Conservation (phyloP, 1,140 invertebrate genomes). For the Acyrthosiphon pisum region DNA sequence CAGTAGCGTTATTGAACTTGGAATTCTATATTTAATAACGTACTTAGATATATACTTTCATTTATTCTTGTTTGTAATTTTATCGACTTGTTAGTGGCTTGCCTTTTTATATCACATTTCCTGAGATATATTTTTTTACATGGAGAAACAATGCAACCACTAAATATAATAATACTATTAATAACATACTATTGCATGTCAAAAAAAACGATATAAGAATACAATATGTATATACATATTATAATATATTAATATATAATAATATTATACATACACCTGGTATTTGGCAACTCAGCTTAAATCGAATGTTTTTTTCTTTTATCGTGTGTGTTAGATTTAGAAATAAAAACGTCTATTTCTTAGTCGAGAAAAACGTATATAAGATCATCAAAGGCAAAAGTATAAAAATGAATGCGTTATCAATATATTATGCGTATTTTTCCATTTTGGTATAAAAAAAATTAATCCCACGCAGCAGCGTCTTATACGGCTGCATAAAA, state of each 20-base stretch:
- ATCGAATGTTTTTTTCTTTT: not conserved
- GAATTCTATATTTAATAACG: not conserved
- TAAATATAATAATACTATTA: not conserved
- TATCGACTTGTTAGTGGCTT: not conserved
- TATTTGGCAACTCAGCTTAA: not conserved
- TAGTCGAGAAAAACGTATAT: not conserved
- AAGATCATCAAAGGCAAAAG: not conserved
- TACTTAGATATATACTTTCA: not conserved
- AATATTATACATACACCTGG: not conserved
- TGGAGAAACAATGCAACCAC: not conserved
- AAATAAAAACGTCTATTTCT: not conserved
- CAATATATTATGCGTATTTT: not conserved
- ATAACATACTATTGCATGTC: not conserved
- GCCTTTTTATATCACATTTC: not conserved
- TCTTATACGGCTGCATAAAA: not conserved
- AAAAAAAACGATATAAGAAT: not conserved
- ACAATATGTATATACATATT: not conserved
- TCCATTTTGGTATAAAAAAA: not conserved
- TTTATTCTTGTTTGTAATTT: not conserved
- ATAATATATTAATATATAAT: not conserved
- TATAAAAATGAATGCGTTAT: not conserved
- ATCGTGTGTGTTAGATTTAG: not conserved
- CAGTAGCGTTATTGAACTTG: not conserved
- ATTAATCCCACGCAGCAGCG: not conserved
- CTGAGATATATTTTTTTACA: not conserved